phyloP scores from a whole-genome alignment of 2,888 invertebrate genomes.

The Erannis defoliaria region DNA sequence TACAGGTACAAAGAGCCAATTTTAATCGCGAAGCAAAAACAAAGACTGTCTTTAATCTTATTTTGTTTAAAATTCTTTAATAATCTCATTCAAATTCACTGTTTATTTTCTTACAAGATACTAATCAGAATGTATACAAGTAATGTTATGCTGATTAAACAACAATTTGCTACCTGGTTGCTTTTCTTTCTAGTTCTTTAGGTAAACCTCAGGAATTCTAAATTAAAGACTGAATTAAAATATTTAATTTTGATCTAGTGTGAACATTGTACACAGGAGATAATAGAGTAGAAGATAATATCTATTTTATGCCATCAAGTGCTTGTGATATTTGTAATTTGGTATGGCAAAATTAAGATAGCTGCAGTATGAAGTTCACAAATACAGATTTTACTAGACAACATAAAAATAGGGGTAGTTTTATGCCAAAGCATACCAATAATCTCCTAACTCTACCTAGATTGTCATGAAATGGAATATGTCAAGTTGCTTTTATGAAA shows the following conservation, averaged over 20 bases:
- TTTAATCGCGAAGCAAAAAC: no score
- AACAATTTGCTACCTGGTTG: background rate
- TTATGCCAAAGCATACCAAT: background rate
- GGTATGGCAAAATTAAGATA: background rate
- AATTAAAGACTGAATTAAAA: no score
- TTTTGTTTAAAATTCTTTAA: no score
- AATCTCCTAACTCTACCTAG: background rate
- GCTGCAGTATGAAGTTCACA: no score
- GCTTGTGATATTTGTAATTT: background rate
- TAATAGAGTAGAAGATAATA: background rate
- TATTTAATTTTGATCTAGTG: no score
- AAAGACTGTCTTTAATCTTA: no score
- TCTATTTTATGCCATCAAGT: background rate
- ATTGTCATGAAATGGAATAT: background rate
- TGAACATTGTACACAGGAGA: background rate
- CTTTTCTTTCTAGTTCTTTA: no score
- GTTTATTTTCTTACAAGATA: background rate
- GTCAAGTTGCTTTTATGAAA: constrained; percentile 57
- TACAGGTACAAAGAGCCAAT: no score
- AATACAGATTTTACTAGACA: no score
- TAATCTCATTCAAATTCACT: background rate
- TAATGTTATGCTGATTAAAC: background rate
- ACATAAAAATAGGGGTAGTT: background rate
- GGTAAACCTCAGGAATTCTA: no score
- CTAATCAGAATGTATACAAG: background rate